Base-by-base conservation (phyloP, 2,888 invertebrate genomes). In the Slavum lentiscoides region DNA sequence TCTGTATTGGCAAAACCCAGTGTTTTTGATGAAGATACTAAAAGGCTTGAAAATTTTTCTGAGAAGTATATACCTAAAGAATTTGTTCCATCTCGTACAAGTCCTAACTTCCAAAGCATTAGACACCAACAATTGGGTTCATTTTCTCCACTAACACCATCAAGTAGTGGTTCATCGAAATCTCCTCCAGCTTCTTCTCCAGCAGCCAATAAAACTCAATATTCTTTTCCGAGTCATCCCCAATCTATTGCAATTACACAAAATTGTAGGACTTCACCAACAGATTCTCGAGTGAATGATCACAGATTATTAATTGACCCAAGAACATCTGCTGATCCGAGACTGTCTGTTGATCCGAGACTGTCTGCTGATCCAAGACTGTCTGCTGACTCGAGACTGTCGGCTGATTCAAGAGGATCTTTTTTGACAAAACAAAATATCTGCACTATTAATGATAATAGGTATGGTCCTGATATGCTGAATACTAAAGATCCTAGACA, bases 11-110 rank as follows among this genome's bases (percentile, higher is more conserved):
- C 96, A 8, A 95, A 95, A 87, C 92, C 94, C 83, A 96, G 96
- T 74, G 95, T 98, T 76, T 97, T 98, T 87, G 98, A 98, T 86
- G 97, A 97, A 87, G 98, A 98, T 86, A 91, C 94, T 62, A 96
- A 97, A 87, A 90, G 98, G 58, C 89, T 98, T 82, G 96, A 96
- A 87, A 94, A 94, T 85, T 92, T 94, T 82, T 90, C 92, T 86
- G 92, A 96, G 87, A 91, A 94, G 88, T 91, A 95, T 88, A 91
- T 96, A 88, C 91, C 89, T 83, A 89, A 87, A 83, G 90, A 90
- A 83, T 90, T 90, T 84, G 83, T 85, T 70, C 84, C 85, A n/a
- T 87, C 87, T 74, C 53, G 80, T 39, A 85, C 86, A 55, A 85
- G 86, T 82, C 84, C 85, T 30, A 83, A 83, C 66, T 82, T 83